phyloP scores from a whole-genome alignment of 2,113 vertebrate species.

The Dipodomys ordii region DNA sequence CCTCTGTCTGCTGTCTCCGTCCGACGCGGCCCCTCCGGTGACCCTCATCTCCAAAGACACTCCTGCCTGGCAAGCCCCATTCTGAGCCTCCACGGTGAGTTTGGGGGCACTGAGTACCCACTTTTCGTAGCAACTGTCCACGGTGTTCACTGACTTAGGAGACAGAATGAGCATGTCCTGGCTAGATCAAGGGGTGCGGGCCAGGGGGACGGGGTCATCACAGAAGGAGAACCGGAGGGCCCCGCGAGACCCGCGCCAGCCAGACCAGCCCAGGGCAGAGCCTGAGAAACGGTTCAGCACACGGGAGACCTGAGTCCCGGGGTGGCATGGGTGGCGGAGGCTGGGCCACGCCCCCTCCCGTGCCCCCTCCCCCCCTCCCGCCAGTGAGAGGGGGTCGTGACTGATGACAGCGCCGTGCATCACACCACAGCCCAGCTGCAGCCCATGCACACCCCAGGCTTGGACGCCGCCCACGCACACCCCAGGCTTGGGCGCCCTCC shows the following conservation, averaged over 20 bases:
- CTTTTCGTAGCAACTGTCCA: no score
- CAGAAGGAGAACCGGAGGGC: not conserved
- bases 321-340: no score
- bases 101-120: not conserved
- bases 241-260: not conserved
- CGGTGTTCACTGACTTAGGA: no score
- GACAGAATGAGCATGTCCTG: not conserved
- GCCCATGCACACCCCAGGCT: not conserved
- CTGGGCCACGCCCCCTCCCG: no score
- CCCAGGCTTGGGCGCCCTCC: no score
- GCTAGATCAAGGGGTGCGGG: not conserved
- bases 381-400: no score
- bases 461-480: not conserved
- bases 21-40: not conserved
- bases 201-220: no score
- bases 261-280: not conserved
- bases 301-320: no score
- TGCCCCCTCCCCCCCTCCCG: no score
- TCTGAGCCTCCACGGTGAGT: not conserved
- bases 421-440: not conserved
- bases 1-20: no score
- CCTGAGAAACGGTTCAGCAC: no score
- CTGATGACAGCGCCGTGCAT: not conserved
- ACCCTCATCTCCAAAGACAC: not conserved
- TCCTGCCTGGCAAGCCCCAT: not conserved